A percentile compares a stretch with the other conserved stretches of the same genome.
These are phyloP conservation scores for Diplodus puntazzo DNA, from an alignment of 2,797 vertebrate species.

Conservation along the genomic window DNA sequence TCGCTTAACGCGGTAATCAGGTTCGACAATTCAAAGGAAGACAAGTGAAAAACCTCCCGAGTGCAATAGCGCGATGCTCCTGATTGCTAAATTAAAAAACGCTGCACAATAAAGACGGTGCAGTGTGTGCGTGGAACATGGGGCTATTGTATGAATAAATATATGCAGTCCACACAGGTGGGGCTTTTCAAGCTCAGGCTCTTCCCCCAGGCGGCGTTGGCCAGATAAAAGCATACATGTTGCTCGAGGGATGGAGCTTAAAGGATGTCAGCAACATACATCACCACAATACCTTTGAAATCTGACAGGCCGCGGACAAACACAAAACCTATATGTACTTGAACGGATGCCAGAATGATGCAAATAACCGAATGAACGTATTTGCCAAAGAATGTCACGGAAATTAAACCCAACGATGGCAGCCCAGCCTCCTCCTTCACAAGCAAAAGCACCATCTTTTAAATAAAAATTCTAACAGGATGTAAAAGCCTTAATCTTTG, in stretches of 20 bases:
- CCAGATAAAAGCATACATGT: slow-evolving; percentile 10
- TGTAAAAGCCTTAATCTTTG: neutral
- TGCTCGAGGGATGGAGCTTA: slow-evolving; percentile 4
- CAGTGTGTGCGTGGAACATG: neutral
- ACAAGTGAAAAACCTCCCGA: slow-evolving; percentile 9
- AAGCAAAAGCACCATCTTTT: neutral
- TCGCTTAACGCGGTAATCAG: slow-evolving; percentile 28
- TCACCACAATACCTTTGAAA: slow-evolving; percentile 17
- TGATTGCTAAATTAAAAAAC: slow-evolving; percentile 5
- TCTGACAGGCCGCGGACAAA: slow-evolving; percentile 17
- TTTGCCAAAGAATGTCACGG: neutral
- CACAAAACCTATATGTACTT: neutral
- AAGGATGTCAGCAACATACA: slow-evolving; percentile 23
- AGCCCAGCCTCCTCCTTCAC: neutral
- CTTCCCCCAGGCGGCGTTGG: slow-evolving; percentile 3
- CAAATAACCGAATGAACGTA: slow-evolving; percentile 4
- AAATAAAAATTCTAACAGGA: neutral
- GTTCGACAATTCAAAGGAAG: slow-evolving; percentile 31
- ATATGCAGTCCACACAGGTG: slow-evolving; percentile 15
- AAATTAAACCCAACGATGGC: neutral
- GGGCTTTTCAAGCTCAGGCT: slow-evolving; percentile 13
- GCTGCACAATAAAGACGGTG: neutral
- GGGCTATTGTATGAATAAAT: neutral
- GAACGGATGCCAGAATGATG: slow-evolving; percentile 1
- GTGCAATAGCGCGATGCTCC: neutral